These are phyloP conservation scores for Pristionchus pacificus DNA, from an alignment of 1,140 invertebrate genomes.

Conservation along the genomic window DNA sequence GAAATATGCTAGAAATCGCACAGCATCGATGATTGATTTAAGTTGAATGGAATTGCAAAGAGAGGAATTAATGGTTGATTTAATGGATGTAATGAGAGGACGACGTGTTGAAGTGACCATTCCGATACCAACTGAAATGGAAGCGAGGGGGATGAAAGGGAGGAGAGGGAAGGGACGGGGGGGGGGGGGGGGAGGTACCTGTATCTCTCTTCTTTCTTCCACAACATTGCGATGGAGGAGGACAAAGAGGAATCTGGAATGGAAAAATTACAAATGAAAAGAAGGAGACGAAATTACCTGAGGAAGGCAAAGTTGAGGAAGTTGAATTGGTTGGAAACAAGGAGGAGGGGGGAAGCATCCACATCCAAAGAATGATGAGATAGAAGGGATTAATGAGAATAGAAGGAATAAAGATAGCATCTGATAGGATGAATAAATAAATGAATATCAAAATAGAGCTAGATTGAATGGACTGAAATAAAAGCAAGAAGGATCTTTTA, in stretches of 20 bases:
- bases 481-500: background rate
- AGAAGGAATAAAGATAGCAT: background rate
- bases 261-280: too few relatives aligned
- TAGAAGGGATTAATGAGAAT: too few relatives aligned
- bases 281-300: background rate
- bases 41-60: background rate
- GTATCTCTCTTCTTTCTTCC: background rate
- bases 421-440: background rate
- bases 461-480: background rate
- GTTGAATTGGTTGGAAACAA: constrained; percentile 10
- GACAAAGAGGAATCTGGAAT: background rate
- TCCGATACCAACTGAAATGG: background rate
- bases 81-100: background rate
- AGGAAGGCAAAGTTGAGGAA: constrained; percentile 12
- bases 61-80: background rate
- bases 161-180: too few relatives aligned
- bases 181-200: too few relatives aligned
- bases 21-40: background rate
- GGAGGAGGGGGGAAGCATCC: constrained; percentile 12
- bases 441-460: background rate
- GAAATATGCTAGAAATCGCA: too few relatives aligned
- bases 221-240: background rate
- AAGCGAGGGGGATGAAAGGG: background rate
- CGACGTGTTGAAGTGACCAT: background rate
- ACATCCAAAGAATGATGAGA: background rate